Evolutionary conservation across 2,888 invertebrate genomes (phyloP), one percentile per base, ranked within the genome.

Genomic region (Ormyrus thymus): DNA sequence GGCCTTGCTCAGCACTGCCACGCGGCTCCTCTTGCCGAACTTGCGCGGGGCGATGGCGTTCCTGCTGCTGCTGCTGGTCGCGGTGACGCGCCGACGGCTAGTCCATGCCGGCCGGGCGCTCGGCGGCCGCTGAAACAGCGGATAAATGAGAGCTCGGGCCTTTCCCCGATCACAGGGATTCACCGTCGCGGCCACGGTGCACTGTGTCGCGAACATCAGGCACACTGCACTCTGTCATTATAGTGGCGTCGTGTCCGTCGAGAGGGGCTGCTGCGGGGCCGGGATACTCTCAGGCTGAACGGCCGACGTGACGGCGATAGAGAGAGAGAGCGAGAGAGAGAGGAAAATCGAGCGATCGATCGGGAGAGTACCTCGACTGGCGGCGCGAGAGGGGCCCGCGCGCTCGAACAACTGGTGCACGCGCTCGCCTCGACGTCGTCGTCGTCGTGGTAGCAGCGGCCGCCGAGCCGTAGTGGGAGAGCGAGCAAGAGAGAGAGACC

Each of bases 391-490:
- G 55, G 51, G 65, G 74, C 45, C 53, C 79, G 61, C 61, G 71
- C 71, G 74, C 69, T 70, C 78, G 80, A 80, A 80, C 80, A 80
- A 80, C 80, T 80, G 80, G 77, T 78, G 80, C 80, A 78, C 80
- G 77, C 72, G 73, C 72, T 45, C 72, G 29, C 29, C 29, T 29
- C 29, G 29, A 29, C 29, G 29, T 29, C 29, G 29, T 29, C 29
- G 29, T 29, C 29, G 61, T 50, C 72, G 65, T 66, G 66, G 73
- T 69, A 68, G 66, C 66, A 68, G 66, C 66, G 66, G 64, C 66
- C 29, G 29, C 29, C 29, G 29, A 29, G 29, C 29, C 64, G 64
- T 68, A 74, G 71, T 66, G 66, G 75, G 65, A 78, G 75, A 46
- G 69, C 53, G 71, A 75, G 70, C n/a, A 72, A 72, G 72, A 68